phyloP scores from a whole-genome alignment of 2,797 vertebrate genomes.

The Peromyscus nudipes region DNA sequence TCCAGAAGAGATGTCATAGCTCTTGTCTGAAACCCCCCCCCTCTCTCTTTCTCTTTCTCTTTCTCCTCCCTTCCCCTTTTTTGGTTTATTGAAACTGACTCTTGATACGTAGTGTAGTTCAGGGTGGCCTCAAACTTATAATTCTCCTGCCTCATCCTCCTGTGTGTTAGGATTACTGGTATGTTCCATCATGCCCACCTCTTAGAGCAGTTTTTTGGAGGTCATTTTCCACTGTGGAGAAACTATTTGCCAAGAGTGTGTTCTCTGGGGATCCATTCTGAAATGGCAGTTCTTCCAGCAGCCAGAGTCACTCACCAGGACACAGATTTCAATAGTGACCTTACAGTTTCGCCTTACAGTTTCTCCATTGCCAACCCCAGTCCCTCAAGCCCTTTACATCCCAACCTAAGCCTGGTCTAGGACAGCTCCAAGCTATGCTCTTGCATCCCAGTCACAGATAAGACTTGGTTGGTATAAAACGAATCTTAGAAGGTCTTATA shows the following conservation, averaged over 20 bases:
- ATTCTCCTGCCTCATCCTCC: not conserved
- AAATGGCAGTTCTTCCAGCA: not conserved
- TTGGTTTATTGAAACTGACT: not conserved
- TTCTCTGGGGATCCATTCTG: not conserved
- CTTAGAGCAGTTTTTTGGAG: not conserved
- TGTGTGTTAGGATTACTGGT: not conserved
- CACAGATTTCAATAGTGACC: too few relatives aligned
- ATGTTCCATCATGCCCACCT: too few relatives aligned
- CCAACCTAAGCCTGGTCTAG: fast-evolving
- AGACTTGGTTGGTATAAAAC: not conserved
- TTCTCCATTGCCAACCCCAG: not conserved
- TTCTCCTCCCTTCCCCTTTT: fast-evolving
- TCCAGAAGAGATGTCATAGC: not conserved
- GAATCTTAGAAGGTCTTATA: too few relatives aligned
- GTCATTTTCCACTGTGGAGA: not conserved
- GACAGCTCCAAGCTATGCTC: not conserved
- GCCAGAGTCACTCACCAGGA: too few relatives aligned
- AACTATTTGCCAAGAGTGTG: not conserved
- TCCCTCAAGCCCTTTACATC: not conserved
- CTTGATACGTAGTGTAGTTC: not conserved
- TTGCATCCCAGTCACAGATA: fast-evolving
- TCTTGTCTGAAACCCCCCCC: too few relatives aligned
- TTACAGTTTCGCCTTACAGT: not conserved
- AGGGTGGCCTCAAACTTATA: not conserved
- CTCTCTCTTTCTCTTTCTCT: not conserved